Conservation (phyloP, 35 echinoderm and acorn worm species). For the Lytechinus variegatus region DNA sequence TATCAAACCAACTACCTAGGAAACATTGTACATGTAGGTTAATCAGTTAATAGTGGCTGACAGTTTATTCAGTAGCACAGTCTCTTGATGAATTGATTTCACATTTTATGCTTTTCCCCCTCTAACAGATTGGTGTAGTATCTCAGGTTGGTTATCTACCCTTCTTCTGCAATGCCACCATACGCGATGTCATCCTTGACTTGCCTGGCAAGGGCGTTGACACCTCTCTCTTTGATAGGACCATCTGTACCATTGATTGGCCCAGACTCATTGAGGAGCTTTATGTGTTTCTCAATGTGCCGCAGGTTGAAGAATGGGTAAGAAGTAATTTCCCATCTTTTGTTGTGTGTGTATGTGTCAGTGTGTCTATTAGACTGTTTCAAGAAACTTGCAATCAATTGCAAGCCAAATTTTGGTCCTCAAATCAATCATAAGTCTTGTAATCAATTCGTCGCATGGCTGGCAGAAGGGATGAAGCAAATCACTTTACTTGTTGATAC, state of each 20-base stretch:
- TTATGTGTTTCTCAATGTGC: not conserved
- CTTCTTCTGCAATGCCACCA: conserved; percentile 25
- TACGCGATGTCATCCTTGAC: conserved; percentile 2
- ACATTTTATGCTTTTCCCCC: not conserved
- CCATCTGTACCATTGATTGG: not conserved
- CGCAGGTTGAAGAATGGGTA: not conserved
- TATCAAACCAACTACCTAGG: too few species aligned
- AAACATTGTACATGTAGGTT: too few species aligned
- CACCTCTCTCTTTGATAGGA: conserved; percentile 29
- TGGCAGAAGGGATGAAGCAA: too few species aligned
- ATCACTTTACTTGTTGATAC: too few species aligned
- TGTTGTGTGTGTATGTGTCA: too few species aligned
- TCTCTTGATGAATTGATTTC: not conserved
- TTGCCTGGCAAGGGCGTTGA: not conserved
- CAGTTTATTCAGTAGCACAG: too few species aligned
- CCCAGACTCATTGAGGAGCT: not conserved
- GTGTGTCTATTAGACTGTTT: too few species aligned
- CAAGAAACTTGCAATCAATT: too few species aligned
- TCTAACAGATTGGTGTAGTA: not conserved
- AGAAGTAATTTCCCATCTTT: not conserved
- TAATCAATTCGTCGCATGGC: too few species aligned
- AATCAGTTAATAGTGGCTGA: too few species aligned
- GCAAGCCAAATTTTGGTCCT: too few species aligned
- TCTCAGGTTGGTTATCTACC: not conserved
- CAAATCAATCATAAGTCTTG: too few species aligned